Conservation (phyloP, 2,888 invertebrate genomes). For the Eumacrocentrus americanus region DNA sequence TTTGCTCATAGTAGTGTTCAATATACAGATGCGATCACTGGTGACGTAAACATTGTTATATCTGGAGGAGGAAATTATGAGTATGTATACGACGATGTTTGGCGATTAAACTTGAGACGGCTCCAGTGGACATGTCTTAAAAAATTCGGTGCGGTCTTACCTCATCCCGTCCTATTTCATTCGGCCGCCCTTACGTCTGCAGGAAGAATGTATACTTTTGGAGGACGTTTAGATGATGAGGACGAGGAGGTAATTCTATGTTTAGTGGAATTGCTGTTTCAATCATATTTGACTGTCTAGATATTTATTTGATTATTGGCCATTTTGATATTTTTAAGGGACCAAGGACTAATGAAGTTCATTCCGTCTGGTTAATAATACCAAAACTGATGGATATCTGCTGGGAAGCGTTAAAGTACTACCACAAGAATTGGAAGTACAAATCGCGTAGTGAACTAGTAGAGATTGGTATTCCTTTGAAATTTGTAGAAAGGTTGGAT, state of each 20-base stretch:
- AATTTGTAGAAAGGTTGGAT: slow-evolving; percentile 60
- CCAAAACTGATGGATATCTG: slow-evolving; percentile 87
- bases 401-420: slow-evolving; percentile 81
- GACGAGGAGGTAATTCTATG: slow-evolving; percentile 60
- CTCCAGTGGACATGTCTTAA: slow-evolving; percentile 79
- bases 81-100: slow-evolving; percentile 78
- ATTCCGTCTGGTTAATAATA: slow-evolving; percentile 84
- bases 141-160: slow-evolving; percentile 66
- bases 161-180: slow-evolving; percentile 84
- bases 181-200: slow-evolving; percentile 80
- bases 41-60: slow-evolving; percentile 73
- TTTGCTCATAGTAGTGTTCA: slow-evolving; percentile 88
- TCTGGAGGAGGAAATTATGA: slow-evolving; percentile 79
- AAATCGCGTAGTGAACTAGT: slow-evolving; percentile 66
- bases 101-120: slow-evolving; percentile 77
- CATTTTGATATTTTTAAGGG: slow-evolving; percentile 57
- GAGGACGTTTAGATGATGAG: slow-evolving; percentile 75
- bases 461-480: slow-evolving; percentile 72
- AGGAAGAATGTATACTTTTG: slow-evolving; percentile 81
- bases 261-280: no score
- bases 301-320: background rate
- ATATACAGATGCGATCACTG: slow-evolving; percentile 64
- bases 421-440: slow-evolving; percentile 68
- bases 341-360: slow-evolving; percentile 76
- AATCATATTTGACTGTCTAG: no score